Base-by-base conservation (phyloP, 2,113 vertebrate genomes). In the Coryphaenoides rupestris region DNA sequence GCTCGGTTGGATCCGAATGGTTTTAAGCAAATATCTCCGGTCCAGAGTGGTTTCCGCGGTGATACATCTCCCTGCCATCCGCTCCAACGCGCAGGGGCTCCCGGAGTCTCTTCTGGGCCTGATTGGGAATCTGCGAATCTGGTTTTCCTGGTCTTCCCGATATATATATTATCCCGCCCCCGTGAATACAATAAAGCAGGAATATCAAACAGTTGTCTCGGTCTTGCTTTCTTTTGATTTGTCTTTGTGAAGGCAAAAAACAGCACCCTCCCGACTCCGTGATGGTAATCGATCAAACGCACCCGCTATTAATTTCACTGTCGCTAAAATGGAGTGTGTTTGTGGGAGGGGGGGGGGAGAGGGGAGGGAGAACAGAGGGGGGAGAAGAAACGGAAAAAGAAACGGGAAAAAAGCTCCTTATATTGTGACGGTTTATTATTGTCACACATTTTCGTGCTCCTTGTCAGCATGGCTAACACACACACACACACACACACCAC, bases 261-360 rank as follows among this genome's bases (percentile, higher is more conserved):
- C n/a, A n/a, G n/a, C n/a, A n/a, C n/a, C n/a, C 76, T 65, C 72
- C 66, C 69, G 72, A 70, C 66, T 19, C n/a, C 21, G 13, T 79
- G 76, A 79, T 47, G 62, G 66, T 76, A 85, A 86, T 83, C 61
- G 55, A 84, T 84, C 79, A 80, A 77, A 84, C 60, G 50, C 65
- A 68, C 65, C 62, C 63, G 70, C 72, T 56, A 79, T 79, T 84
- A 82, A 84, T 82, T 69, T 67, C 55, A 57, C 59, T 62, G 53
- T 79, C 46, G 59, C 77, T 73, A 4, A 53, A 53, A n/a, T 15
- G 19, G 52, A 66, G 59, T 76, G 57, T 65, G 65, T 69, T 65
- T 63, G 69, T 58, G 75, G 69, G 45, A 3, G 0, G n/a, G n/a
- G n/a, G n/a, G n/a, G n/a, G n/a, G n/a, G n/a, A n/a, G n/a, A n/a